Base-by-base conservation (phyloP, 2,797 vertebrate genomes). In the Gymnoscopelus microlampas region DNA sequence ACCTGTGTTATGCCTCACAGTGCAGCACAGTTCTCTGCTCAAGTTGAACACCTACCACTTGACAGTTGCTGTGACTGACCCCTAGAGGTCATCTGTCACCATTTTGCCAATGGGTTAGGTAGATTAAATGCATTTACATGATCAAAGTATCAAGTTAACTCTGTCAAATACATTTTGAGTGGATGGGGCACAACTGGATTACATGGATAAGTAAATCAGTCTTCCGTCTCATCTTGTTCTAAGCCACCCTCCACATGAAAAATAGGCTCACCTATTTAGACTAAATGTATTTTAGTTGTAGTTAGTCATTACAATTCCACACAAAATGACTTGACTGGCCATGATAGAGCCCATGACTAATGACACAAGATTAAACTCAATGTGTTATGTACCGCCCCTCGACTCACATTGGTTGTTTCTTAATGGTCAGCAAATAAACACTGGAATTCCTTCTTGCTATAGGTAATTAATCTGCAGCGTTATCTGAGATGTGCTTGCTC, bases 381-480 rank as follows among this genome's bases (percentile, higher is more conserved):
- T 29, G 12, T 9, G 54, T 56, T 62, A 61, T 70, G 68, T 75
- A 29, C 58, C 29, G 56, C 73, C 76, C 76, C 78, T 78, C 74
- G 70, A 66, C 61, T 80, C 68, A 71, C 58, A 71, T 77, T 78
- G 66, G 29, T 70, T 69, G 35, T 56, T 67, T 54, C 72, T 73
- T 65, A 76, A 76, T 82, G 65, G 32, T 74, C 57, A 66, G 50
- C 69, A 81, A 77, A 77, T 60, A 67, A 70, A 68, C 56, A 35
- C 19, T 44, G 39, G 39, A 44, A 63, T 65, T 70, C 63, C 71
- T 65, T 39, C 57, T 59, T 65, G 63, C 69, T 72, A 74, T 86
- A 26, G 13, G 26, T 54, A 11, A 4, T 19, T 54, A 12, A 35
- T 6, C 63, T 9, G 3, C 26, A 12, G 9, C 15, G 8, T 44